Conservation (phyloP, 2,113 vertebrate genomes). For the Poeciliopsis prolifica region DNA sequence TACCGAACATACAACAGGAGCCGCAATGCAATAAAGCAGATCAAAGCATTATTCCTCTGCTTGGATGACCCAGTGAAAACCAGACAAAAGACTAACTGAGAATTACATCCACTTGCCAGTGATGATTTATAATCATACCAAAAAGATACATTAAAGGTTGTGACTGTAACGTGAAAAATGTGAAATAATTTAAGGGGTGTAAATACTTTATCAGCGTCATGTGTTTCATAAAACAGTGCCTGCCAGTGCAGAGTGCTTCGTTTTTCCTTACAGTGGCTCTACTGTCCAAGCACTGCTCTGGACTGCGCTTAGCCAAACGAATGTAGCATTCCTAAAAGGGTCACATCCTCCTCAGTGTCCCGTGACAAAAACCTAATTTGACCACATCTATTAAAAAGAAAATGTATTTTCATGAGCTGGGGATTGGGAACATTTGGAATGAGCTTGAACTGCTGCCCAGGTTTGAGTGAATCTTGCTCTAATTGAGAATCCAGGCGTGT, state of each 20-base stretch:
- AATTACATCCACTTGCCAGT: too few species aligned
- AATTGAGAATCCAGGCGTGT: slow-evolving; percentile 79
- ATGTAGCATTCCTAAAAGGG: slow-evolving; percentile 70
- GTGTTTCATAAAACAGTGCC: slow-evolving; percentile 46
- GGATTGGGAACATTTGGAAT: slow-evolving; percentile 72
- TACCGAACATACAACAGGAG: too few species aligned
- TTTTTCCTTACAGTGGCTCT: slow-evolving; percentile 57
- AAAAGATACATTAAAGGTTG: too few species aligned
- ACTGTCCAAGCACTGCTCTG: slow-evolving; percentile 56
- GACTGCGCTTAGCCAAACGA: slow-evolving; percentile 50
- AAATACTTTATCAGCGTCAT: neutral
- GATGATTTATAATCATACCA: too few species aligned
- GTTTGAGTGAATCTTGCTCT: slow-evolving; percentile 68
- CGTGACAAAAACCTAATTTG: slow-evolving; percentile 72
- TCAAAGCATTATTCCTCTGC: too few species aligned
- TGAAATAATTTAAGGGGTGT: neutral
- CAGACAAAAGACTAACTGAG: too few species aligned
- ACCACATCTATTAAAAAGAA: slow-evolving; percentile 77
- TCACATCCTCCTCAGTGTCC: slow-evolving; percentile 72
- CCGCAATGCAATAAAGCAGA: too few species aligned
- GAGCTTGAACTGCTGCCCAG: slow-evolving; percentile 57
- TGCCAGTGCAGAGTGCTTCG: slow-evolving; percentile 20
- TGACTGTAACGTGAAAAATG: neutral
- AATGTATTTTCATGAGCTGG: slow-evolving; percentile 70
- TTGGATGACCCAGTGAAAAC: too few species aligned